Evolutionary conservation across 2,888 invertebrate species (phyloP).

Genomic region (Galerucella nymphaeae): DNA sequence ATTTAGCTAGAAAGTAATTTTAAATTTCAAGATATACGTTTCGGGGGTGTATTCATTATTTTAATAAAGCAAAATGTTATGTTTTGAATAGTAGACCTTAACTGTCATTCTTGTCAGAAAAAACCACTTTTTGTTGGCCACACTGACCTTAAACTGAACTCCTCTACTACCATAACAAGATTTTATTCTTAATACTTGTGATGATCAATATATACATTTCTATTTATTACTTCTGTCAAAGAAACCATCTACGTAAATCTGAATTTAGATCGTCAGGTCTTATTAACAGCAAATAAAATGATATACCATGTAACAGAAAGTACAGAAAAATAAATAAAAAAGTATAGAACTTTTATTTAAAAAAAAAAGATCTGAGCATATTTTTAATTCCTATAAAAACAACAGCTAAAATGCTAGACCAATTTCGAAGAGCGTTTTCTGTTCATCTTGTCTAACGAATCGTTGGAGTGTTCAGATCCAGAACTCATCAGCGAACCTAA

Average conservation of each 20-base stretch:
- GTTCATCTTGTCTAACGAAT: conserved; percentile 66
- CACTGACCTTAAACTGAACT: too few relatives aligned
- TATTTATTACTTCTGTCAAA: too few relatives aligned
- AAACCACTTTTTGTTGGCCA: too few relatives aligned
- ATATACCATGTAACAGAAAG: background rate
- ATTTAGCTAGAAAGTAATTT: too few relatives aligned
- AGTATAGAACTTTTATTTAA: conserved; percentile 21
- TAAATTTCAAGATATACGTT: too few relatives aligned
- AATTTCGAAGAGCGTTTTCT: conserved; percentile 59
- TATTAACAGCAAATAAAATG: background rate
- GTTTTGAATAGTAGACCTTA: too few relatives aligned
- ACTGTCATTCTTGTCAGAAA: too few relatives aligned
- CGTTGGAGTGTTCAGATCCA: conserved; percentile 72
- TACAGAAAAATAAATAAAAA: conserved; percentile 31
- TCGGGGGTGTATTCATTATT: too few relatives aligned
- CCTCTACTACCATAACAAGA: too few relatives aligned
- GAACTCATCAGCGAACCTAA: conserved; percentile 68
- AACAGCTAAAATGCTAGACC: conserved; percentile 50
- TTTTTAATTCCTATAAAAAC: conserved; percentile 35
- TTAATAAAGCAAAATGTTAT: too few relatives aligned
- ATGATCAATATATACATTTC: too few relatives aligned
- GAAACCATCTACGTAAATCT: background rate
- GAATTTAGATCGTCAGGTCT: background rate
- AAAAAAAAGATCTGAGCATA: conserved; percentile 13
- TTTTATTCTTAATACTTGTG: too few relatives aligned